Conservation (phyloP, 2,888 invertebrate species). For the Holacanthella duospinosa region DNA sequence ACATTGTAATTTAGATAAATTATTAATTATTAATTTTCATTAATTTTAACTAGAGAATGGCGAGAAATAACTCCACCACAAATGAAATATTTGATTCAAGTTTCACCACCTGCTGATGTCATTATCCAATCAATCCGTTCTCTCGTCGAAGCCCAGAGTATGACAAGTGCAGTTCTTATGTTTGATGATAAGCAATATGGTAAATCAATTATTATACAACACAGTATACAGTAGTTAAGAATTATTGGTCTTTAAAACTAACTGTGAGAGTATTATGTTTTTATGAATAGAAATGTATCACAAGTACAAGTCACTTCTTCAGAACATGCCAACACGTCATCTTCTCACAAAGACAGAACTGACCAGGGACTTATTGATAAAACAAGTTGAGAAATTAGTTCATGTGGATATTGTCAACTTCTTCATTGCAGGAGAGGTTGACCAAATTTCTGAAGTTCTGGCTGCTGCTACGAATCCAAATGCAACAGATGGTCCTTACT, state of each 20-base stretch:
- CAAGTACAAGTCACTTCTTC: conserved; percentile 78
- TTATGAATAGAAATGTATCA: conserved; percentile 67
- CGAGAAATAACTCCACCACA: conserved; percentile 58
- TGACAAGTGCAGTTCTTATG: conserved; percentile 82
- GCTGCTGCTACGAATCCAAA: conserved; percentile 26
- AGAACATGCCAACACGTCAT: conserved; percentile 82
- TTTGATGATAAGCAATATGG: conserved; percentile 72
- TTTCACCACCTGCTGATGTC: conserved; percentile 74
- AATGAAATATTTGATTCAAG: conserved; percentile 64
- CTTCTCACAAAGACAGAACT: conserved; percentile 52
- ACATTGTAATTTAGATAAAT: not conserved
- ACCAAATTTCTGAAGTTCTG: conserved; percentile 28
- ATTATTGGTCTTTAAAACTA: conserved; percentile 5
- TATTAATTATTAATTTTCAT: not conserved
- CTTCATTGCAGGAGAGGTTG: conserved; percentile 58
- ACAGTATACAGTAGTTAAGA: not conserved
- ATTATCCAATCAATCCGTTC: conserved; percentile 72
- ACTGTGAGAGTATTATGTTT: not conserved
- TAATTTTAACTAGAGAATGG: conserved; percentile 51
- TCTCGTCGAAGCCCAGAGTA: conserved; percentile 69
- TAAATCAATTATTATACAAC: conserved; percentile 40
- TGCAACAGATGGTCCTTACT: conserved; percentile 46
- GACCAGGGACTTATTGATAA: conserved; percentile 47
- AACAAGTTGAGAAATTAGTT: conserved; percentile 60
- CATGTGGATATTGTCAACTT: conserved; percentile 80